phyloP scores from a whole-genome alignment of 2,113 vertebrate genomes.

The Strix aluco region DNA sequence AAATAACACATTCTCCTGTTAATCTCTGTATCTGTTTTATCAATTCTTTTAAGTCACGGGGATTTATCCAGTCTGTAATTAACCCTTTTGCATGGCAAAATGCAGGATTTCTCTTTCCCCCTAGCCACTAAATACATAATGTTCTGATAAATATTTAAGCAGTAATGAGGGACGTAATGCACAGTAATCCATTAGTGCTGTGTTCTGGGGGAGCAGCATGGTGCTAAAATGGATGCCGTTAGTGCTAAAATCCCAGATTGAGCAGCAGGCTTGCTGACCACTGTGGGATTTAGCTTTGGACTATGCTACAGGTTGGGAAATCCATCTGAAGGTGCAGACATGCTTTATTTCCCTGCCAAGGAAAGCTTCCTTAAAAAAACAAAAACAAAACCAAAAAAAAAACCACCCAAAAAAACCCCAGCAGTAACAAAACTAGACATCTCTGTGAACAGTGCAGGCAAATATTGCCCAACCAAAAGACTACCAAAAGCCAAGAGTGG shows the following conservation, averaged over 20 bases:
- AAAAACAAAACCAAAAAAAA: background rate
- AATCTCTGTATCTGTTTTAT: constrained; percentile 72
- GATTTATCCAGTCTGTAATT: constrained; percentile 79
- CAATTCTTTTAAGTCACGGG: constrained; percentile 63
- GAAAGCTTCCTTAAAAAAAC: background rate
- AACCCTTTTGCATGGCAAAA: constrained; percentile 75
- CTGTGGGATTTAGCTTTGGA: constrained; percentile 12
- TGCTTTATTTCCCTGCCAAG: background rate
- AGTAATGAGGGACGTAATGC: constrained; percentile 82
- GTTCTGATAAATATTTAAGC: constrained; percentile 92
- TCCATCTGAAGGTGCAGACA: background rate
- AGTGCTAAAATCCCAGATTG: constrained; percentile 73
- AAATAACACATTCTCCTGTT: constrained; percentile 70
- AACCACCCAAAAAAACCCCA: background rate
- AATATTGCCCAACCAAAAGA: background rate
- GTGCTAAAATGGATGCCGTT: constrained; percentile 72
- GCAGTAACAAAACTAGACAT: background rate
- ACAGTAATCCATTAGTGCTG: constrained; percentile 83
- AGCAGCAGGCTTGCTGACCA: constrained; percentile 38
- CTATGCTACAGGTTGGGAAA: background rate
- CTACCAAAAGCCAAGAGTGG: background rate
- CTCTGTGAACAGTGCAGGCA: background rate
- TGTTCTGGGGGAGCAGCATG: background rate
- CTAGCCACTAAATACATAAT: constrained; percentile 82
- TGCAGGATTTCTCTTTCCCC: constrained; percentile 42